Evolutionary conservation across 2,113 vertebrate species (phyloP).

Genomic region (Datnioides undecimradiatus): DNA sequence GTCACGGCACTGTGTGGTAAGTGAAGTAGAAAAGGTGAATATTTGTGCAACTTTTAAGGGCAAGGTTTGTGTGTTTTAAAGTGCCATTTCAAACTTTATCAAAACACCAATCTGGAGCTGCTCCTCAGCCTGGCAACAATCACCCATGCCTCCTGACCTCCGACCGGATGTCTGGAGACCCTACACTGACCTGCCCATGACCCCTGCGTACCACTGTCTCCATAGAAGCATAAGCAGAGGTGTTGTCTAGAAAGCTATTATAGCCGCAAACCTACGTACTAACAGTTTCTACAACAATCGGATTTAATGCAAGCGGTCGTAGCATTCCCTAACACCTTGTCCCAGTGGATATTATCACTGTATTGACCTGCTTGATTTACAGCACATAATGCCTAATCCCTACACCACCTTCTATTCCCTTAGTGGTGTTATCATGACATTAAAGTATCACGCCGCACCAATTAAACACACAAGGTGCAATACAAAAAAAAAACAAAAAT

Average conservation of each 20-base stretch:
- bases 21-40: conserved; percentile 11
- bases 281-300: neutral
- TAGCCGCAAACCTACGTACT: neutral
- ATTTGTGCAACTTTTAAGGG: neutral
- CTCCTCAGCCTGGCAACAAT: neutral
- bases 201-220: conserved; percentile 4
- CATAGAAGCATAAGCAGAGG: conserved; percentile 17
- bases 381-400: conserved; percentile 24
- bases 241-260: neutral
- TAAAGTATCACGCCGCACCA: conserved; percentile 39
- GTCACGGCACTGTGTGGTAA: conserved; percentile 1
- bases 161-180: conserved; percentile 3
- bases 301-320: neutral
- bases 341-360: conserved; percentile 34
- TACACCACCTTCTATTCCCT: conserved; percentile 30
- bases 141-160: conserved; percentile 25
- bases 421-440: conserved; percentile 46
- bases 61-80: neutral
- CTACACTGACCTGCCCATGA: conserved; percentile 26
- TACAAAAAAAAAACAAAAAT: conserved; percentile 42
- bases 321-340: conserved; percentile 26
- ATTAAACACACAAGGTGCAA: conserved; percentile 40
- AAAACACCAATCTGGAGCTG: neutral
- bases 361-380: conserved; percentile 35
- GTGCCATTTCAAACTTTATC: neutral